Evolutionary conservation across 2,888 invertebrate genomes (phyloP).

Genomic region (Acrobasis consociella): DNA sequence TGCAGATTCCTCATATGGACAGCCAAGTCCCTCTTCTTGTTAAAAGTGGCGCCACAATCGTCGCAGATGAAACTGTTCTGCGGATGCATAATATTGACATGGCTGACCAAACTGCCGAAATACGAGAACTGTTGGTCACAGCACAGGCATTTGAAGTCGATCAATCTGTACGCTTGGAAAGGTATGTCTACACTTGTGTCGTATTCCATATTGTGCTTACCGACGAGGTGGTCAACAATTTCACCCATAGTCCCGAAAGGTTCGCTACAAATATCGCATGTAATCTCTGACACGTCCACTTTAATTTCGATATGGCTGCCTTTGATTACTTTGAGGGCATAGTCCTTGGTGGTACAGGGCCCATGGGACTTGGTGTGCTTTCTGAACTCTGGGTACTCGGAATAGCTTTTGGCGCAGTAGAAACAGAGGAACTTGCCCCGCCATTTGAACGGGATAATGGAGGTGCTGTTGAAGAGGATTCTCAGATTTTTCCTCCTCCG

Average conservation of each 20-base stretch:
- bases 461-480: constrained; percentile 70
- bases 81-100: constrained; percentile 59
- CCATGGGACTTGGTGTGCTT: constrained; percentile 66
- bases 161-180: constrained; percentile 58
- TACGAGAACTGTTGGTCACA: constrained; percentile 60
- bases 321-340: constrained; percentile 56
- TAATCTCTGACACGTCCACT: constrained; percentile 65
- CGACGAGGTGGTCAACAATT: constrained; percentile 63
- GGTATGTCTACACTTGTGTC: constrained; percentile 57
- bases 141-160: constrained; percentile 55
- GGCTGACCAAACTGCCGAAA: constrained; percentile 60
- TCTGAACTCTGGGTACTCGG: constrained; percentile 59
- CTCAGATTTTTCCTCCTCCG: constrained; percentile 66
- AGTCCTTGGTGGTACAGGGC: constrained; percentile 52
- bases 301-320: constrained; percentile 61
- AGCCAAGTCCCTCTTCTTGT: constrained; percentile 58
- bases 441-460: constrained; percentile 73
- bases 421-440: constrained; percentile 65
- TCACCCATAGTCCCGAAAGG: constrained; percentile 51
- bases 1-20: constrained; percentile 59
- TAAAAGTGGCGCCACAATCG: constrained; percentile 60
- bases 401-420: constrained; percentile 60
- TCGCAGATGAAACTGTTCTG: constrained; percentile 60
- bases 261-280: constrained; percentile 62
- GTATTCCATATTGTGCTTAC: constrained; percentile 60